phyloP scores from a whole-genome alignment of 2,888 invertebrate genomes.

The Pheosia tremula region DNA sequence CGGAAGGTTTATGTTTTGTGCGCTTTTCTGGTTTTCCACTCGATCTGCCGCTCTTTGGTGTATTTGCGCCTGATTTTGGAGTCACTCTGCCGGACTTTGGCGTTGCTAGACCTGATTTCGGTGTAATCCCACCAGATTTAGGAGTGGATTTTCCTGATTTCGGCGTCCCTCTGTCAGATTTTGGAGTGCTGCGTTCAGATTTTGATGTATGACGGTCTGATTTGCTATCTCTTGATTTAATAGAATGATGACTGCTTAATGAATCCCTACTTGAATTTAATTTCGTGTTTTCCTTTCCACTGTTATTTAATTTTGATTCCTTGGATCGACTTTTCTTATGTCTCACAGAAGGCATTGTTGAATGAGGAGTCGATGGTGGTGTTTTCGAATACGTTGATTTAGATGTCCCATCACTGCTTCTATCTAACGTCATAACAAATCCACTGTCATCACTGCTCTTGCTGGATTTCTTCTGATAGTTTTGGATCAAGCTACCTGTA shows the following conservation, averaged over 20 bases:
- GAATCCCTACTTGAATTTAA: constrained; percentile 80
- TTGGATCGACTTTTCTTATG: constrained; percentile 79
- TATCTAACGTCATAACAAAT: constrained; percentile 80
- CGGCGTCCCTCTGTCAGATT: constrained; percentile 75
- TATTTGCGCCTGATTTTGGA: constrained; percentile 74
- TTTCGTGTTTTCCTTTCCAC: constrained; percentile 69
- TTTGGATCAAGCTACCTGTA: constrained; percentile 78
- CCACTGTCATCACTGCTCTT: constrained; percentile 82
- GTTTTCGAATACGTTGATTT: constrained; percentile 80
- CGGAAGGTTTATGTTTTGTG: constrained; percentile 77
- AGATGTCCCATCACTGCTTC: constrained; percentile 79
- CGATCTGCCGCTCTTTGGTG: constrained; percentile 85
- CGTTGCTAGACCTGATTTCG: constrained; percentile 73
- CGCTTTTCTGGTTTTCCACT: constrained; percentile 78
- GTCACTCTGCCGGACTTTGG: constrained; percentile 75
- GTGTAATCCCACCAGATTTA: constrained; percentile 73
- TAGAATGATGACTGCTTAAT: constrained; percentile 79
- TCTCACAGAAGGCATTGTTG: constrained; percentile 74
- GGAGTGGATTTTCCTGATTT: constrained; percentile 75
- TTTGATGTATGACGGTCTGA: constrained; percentile 77
- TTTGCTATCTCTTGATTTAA: constrained; percentile 78
- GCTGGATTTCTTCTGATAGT: constrained; percentile 80
- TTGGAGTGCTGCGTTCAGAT: constrained; percentile 78
- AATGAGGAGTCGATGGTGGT: constrained; percentile 78
- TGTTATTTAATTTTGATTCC: constrained; percentile 73